Conservation (phyloP, 2,797 vertebrate species). For the Amphiprion clarkii region DNA sequence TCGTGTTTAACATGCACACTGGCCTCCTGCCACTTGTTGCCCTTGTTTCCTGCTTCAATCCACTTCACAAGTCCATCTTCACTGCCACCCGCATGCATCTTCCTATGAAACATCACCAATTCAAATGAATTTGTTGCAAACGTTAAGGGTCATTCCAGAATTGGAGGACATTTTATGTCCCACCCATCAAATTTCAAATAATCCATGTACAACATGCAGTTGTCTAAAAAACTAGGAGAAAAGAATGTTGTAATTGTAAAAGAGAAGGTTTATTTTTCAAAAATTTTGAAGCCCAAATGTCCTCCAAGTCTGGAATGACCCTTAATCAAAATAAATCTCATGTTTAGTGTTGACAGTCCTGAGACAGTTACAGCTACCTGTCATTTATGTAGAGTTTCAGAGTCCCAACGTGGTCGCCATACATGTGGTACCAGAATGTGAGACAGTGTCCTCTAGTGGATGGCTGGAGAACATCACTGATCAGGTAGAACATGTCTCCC, state of each 20-base stretch:
- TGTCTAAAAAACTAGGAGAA: no score
- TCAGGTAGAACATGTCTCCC: slow-evolving; percentile 75
- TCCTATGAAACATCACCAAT: slow-evolving; percentile 48
- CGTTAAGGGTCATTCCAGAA: no score
- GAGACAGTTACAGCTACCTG: slow-evolving; percentile 77
- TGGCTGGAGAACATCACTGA: slow-evolving; percentile 79
- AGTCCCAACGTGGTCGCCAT: slow-evolving; percentile 74
- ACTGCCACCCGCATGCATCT: slow-evolving; percentile 59
- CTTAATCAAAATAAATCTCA: neutral
- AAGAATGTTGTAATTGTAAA: no score
- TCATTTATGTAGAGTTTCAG: slow-evolving; percentile 78
- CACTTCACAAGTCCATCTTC: slow-evolving; percentile 72
- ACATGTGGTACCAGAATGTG: slow-evolving; percentile 86
- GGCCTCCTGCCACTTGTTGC: slow-evolving; percentile 74
- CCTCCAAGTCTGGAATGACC: no score
- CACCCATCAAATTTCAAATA: no score
- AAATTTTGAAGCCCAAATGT: no score
- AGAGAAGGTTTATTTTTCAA: no score
- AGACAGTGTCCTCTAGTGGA: slow-evolving; percentile 79
- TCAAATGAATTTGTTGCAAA: neutral
- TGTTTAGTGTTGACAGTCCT: neutral
- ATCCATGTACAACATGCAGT: no score
- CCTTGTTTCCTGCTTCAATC: slow-evolving; percentile 75
- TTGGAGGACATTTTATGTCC: no score
- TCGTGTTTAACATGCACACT: slow-evolving; percentile 59